Evolutionary conservation across 2,113 vertebrate species (phyloP).

Genomic region (Psettodes erumei): DNA sequence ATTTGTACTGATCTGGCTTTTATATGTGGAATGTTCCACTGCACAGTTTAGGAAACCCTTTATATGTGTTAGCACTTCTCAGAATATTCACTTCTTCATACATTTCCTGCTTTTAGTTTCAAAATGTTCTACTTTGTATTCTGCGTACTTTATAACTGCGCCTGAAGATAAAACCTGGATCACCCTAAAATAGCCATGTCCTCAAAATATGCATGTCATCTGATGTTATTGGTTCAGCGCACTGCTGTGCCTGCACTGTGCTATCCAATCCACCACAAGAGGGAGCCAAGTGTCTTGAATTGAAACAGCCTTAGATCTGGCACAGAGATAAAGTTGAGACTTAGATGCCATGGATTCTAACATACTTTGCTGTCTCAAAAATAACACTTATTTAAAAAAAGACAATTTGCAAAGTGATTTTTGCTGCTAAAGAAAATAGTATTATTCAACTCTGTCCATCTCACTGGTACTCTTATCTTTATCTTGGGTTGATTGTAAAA

Average conservation of each 20-base stretch:
- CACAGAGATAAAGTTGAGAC: neutral
- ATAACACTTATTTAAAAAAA: slow-evolving; percentile 17
- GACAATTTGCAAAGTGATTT: neutral
- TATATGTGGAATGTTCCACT: neutral
- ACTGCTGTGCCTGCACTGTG: slow-evolving; percentile 6
- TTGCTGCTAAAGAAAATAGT: neutral
- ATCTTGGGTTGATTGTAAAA: neutral
- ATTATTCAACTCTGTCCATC: neutral
- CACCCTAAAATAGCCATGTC: slow-evolving; percentile 57
- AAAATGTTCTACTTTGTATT: neutral
- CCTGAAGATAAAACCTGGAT: slow-evolving; percentile 63
- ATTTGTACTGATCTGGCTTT: neutral
- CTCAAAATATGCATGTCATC: slow-evolving; percentile 66
- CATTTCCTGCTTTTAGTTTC: neutral
- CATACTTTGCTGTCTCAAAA: neutral
- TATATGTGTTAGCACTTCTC: neutral
- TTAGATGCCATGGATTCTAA: neutral
- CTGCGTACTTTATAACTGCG: slow-evolving; percentile 24
- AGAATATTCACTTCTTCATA: neutral
- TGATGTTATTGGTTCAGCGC: slow-evolving; percentile 31
- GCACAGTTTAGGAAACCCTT: neutral
- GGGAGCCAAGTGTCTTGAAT: slow-evolving; percentile 39
- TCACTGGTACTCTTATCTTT: neutral
- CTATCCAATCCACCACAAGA: slow-evolving; percentile 60
- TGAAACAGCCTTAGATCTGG: neutral